Evolutionary conservation across 2,888 invertebrate species (phyloP).

Genomic region (Dicycla oo): DNA sequence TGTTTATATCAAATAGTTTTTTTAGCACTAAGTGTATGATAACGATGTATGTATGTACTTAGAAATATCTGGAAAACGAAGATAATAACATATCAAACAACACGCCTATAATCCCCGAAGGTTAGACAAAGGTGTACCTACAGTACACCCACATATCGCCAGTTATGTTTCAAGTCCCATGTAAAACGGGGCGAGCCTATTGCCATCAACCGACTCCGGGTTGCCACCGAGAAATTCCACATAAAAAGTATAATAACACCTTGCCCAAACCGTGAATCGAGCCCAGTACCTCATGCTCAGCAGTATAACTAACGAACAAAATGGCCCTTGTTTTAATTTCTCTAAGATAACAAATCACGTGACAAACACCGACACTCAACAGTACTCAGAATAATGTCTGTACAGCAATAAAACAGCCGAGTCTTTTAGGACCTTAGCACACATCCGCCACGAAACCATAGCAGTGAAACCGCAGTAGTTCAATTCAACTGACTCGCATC

Average conservation of each 20-base stretch:
- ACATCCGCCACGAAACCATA: too few species aligned
- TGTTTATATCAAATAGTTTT: background rate
- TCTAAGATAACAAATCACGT: slow-evolving; percentile 2
- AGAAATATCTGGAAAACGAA: too few species aligned
- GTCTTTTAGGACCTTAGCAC: too few species aligned
- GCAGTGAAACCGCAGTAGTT: too few species aligned
- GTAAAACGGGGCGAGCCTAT: background rate
- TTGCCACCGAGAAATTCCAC: background rate
- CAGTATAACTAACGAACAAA: background rate
- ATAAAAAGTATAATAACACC: background rate
- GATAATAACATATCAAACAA: background rate
- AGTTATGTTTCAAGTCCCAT: background rate
- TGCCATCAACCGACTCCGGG: too few species aligned
- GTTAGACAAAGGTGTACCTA: background rate
- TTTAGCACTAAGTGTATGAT: background rate
- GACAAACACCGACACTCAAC: background rate
- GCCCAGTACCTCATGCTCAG: too few species aligned
- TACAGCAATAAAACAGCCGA: slow-evolving; percentile 39
- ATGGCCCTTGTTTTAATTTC: background rate
- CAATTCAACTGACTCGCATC: too few species aligned
- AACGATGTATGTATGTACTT: background rate
- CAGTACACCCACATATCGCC: background rate
- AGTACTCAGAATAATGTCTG: slow-evolving; percentile 16
- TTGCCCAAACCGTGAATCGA: background rate
- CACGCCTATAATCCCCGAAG: too few species aligned